phyloP scores from a whole-genome alignment of 2,888 invertebrate species.

The Pasiphila rectangulata region DNA sequence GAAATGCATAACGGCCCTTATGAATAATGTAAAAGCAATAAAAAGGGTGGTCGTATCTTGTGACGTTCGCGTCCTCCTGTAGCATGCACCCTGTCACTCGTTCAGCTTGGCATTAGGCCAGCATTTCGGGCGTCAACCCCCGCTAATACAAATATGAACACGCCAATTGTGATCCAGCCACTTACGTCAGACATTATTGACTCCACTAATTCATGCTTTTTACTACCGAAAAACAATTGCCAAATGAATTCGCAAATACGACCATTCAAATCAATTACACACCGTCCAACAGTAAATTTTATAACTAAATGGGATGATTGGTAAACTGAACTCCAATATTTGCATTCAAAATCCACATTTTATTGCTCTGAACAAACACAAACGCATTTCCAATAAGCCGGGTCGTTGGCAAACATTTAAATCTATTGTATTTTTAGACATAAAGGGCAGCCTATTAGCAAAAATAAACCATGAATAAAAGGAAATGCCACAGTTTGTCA shows the following conservation, averaged over 20 bases:
- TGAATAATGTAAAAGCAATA: too few species aligned
- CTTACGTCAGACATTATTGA: conserved; percentile 28
- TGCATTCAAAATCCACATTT: conserved; percentile 11
- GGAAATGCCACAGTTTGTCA: conserved; percentile 32
- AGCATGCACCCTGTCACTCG: conserved; percentile 34
- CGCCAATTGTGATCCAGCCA: conserved; percentile 35
- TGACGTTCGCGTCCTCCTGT: conserved; percentile 27
- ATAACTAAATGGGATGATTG: conserved; percentile 15
- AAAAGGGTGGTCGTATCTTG: too few species aligned
- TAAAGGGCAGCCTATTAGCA: conserved; percentile 8
- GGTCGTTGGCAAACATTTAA: conserved; percentile 14
- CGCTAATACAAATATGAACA: conserved; percentile 39
- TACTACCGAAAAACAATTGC: conserved; percentile 17
- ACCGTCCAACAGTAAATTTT: conserved; percentile 3
- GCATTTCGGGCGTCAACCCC: conserved; percentile 63
- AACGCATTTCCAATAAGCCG: conserved; percentile 9
- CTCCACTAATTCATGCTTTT: conserved; percentile 30
- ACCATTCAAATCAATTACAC: conserved; percentile 15
- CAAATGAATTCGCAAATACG: conserved; percentile 28
- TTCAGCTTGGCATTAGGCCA: conserved; percentile 64
- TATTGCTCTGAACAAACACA: conserved; percentile 8
- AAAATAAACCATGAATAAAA: conserved; percentile 24
- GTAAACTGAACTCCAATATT: conserved; percentile 16
- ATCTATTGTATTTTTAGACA: conserved; percentile 14
- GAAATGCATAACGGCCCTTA: too few species aligned